A percentile compares a stretch with the other conserved stretches of the same genome.
phyloP scores from a whole-genome alignment of 2,888 invertebrate species.

The Oscheius sp. region DNA sequence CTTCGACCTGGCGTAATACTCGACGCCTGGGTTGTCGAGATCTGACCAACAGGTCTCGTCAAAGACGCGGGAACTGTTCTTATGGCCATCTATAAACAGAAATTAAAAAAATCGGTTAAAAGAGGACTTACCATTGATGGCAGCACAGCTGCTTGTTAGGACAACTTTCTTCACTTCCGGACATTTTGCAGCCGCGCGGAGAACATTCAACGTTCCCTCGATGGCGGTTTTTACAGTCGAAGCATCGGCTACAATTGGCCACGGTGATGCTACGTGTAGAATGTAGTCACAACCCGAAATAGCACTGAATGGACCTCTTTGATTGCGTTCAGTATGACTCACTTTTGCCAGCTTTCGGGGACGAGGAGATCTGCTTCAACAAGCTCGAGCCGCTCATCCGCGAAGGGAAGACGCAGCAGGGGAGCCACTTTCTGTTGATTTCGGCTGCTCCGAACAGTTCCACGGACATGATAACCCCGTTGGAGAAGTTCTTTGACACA shows the following conservation, averaged over 20 bases:
- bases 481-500: slow-evolving; percentile 75
- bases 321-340: slow-evolving; percentile 19
- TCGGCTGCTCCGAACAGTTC: slow-evolving; percentile 74
- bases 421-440: slow-evolving; percentile 64
- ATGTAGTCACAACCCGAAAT: slow-evolving; percentile 55
- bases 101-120: too few relatives aligned
- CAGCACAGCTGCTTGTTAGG: slow-evolving; percentile 75
- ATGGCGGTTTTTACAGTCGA: slow-evolving; percentile 75
- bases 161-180: slow-evolving; percentile 75
- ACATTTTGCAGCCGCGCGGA: slow-evolving; percentile 75
- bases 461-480: slow-evolving; percentile 75
- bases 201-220: slow-evolving; percentile 74
- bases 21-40: slow-evolving; percentile 39
- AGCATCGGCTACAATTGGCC: slow-evolving; percentile 62
- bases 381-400: slow-evolving; percentile 75
- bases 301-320: slow-evolving; percentile 41
- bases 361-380: slow-evolving; percentile 76
- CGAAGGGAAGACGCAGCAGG: slow-evolving; percentile 69
- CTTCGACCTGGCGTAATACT: slow-evolving; percentile 58
- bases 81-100: slow-evolving; percentile 53
- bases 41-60: slow-evolving; percentile 60
- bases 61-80: slow-evolving; percentile 53
- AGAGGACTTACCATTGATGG: slow-evolving; percentile 60
- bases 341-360: slow-evolving; percentile 74
- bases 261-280: slow-evolving; percentile 60